Percentiles rank a stretch among this genome's conserved stretches.
Evolutionary conservation across 2,113 vertebrate genomes (phyloP).

Genomic region (Origma solitaria): DNA sequence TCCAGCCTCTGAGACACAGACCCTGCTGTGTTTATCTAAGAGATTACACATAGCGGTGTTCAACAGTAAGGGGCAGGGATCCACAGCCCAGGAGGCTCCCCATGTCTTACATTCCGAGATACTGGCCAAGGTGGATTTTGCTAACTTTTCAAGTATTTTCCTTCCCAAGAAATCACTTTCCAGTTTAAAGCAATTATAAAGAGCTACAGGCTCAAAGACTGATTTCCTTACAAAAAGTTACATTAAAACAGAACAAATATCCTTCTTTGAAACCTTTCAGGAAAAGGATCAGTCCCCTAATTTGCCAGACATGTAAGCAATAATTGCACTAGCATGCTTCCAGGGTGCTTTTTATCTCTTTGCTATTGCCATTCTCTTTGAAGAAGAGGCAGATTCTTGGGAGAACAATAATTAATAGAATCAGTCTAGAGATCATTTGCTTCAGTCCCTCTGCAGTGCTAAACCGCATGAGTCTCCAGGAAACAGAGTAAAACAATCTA

Average conservation of each 20-base stretch:
- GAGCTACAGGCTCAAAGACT: background rate
- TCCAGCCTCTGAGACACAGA: background rate
- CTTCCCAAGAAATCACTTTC: background rate
- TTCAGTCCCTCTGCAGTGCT: background rate
- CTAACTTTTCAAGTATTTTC: background rate
- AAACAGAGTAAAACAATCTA: constrained; percentile 7
- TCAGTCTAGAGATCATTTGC: constrained; percentile 44
- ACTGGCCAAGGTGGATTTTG: background rate
- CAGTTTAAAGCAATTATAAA: background rate
- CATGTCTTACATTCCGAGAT: background rate
- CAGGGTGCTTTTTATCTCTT: background rate
- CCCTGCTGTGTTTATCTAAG: background rate
- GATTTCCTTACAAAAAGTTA: background rate
- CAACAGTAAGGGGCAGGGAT: background rate
- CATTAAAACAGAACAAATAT: background rate
- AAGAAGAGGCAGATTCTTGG: background rate
- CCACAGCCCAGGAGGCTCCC: background rate
- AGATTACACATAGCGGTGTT: background rate
- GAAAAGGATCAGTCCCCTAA: background rate
- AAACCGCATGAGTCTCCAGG: background rate
- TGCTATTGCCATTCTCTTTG: background rate
- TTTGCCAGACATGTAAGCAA: background rate
- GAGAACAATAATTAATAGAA: constrained; percentile 45
- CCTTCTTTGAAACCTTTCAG: background rate
- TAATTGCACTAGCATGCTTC: background rate